Base-by-base conservation (phyloP, 2,797 vertebrate genomes). In the Coccyzus lansbergi region DNA sequence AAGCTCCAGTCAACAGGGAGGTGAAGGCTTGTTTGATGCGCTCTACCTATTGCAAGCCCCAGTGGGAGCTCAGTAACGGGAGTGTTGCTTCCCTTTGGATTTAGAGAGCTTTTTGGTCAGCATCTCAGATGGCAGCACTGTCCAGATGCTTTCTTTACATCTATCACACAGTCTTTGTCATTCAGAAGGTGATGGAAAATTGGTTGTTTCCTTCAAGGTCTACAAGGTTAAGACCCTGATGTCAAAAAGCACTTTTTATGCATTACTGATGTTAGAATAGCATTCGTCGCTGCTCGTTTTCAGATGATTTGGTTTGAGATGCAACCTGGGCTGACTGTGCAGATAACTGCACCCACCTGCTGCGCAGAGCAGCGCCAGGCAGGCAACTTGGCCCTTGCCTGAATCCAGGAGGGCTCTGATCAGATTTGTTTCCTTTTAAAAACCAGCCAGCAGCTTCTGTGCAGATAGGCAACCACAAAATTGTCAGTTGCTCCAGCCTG, bases 131-230 rank as follows among this genome's bases (percentile, higher is more conserved):
- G 62, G 69, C 49, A 64, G 21, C 58, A 15, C 38, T 64, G 15
- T 63, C 81, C 63, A 1, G 33, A 9, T 4, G 3, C 44, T 67
- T 52, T 44, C 64, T 60, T 38, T 58, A n/a, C 28, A 12, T 46
- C 26, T 85, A 55, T 85, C 82, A 44, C 6, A 0, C 55, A 55
- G 36, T 17, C 51, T 40, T 56, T 76, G 52, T 72, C 56, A 31
- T 9, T 8, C 33, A 33, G 72, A 46, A 81, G 69, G 22, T 38
- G n/a, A 71, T 0, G 2, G 58, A 63, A 68, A 77, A 71, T 25
- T 0, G 0, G 36, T 75, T 0, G 0, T 83, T 83, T 69, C 59
- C 63, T 44, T 86, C 68, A 56, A 51, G 33, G 19, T 29, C 77
- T 80, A 21, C 0, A 0, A 29, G 18, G n/a, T 78, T 46, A 60